A percentile compares a stretch with the other conserved stretches of the same genome.
Conservation (phyloP, 2,113 vertebrate genomes). For the Seriola aureovittata region DNA sequence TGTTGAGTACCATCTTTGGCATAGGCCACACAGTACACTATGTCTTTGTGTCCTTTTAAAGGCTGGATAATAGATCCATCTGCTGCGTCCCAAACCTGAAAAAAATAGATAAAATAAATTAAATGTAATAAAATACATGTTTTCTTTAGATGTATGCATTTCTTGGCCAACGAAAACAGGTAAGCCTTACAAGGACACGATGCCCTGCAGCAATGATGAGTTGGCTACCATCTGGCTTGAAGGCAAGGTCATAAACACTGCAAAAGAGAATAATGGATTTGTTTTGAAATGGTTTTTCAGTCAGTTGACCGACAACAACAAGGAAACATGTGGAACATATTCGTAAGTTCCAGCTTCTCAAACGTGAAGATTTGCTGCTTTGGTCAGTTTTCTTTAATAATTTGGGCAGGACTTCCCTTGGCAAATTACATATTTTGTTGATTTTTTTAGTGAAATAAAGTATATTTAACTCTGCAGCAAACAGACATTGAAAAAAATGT, state of each 20-base stretch:
- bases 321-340: background rate
- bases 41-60: slow-evolving; percentile 96
- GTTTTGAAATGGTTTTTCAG: background rate
- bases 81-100: slow-evolving; percentile 94
- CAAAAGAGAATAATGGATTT: slow-evolving; percentile 10
- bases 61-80: slow-evolving; percentile 96
- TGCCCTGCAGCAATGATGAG: slow-evolving; percentile 96
- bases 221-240: slow-evolving; percentile 98
- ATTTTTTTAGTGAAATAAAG: no score
- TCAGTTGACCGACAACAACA: background rate
- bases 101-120: slow-evolving; percentile 17
- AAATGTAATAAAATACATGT: background rate
- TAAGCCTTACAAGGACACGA: slow-evolving; percentile 91
- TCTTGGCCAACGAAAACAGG: background rate
- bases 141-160: background rate
- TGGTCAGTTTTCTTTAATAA: background rate
- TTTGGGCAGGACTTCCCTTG: background rate
- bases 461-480: no score
- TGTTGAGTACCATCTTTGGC: slow-evolving; percentile 93
- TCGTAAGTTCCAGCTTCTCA: background rate
- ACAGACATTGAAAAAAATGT: no score
- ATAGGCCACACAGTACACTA: slow-evolving; percentile 96
- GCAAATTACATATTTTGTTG: no score
- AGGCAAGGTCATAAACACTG: slow-evolving; percentile 96
- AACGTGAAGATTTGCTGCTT: no score